Percentiles rank a stretch among this genome's conserved stretches.
Evolutionary conservation across 2,888 invertebrate species (phyloP).

Genomic region (Lypha dubia): DNA sequence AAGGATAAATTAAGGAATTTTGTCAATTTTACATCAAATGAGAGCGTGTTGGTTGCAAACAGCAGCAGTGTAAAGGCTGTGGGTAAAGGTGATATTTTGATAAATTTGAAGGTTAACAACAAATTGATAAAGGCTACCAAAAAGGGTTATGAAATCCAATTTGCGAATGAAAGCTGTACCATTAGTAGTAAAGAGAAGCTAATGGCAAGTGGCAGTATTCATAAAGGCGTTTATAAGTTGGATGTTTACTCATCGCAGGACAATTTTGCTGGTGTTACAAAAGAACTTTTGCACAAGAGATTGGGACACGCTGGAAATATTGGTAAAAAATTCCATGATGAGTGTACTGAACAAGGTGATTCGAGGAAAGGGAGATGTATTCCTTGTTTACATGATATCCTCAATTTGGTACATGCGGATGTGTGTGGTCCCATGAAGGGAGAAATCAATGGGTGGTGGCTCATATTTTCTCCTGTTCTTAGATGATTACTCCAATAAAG

Average conservation of each 20-base stretch:
- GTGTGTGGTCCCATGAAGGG: constrained; percentile 16
- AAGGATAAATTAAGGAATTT: constrained; percentile 29
- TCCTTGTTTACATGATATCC: constrained; percentile 12
- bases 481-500: too few relatives aligned
- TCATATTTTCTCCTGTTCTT: too few relatives aligned
- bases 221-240: constrained; percentile 12
- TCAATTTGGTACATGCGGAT: constrained; percentile 25
- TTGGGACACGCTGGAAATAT: constrained; percentile 41
- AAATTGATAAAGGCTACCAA: constrained; percentile 33
- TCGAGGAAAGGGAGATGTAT: constrained; percentile 3
- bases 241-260: background rate
- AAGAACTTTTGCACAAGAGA: constrained; percentile 32
- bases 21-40: background rate
- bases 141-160: constrained; percentile 38
- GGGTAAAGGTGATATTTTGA: constrained; percentile 21
- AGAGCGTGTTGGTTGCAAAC: constrained; percentile 41
- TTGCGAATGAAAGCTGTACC: constrained; percentile 23
- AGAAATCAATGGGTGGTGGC: too few relatives aligned
- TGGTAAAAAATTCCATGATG: too few relatives aligned
- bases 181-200: background rate
- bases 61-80: constrained; percentile 13
- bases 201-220: constrained; percentile 6
- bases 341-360: too few relatives aligned
- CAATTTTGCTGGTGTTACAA: background rate
- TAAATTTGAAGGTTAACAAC: background rate